Base-by-base conservation (phyloP, 92 coral and sea anemone species). In the Pocillopora grandis region DNA sequence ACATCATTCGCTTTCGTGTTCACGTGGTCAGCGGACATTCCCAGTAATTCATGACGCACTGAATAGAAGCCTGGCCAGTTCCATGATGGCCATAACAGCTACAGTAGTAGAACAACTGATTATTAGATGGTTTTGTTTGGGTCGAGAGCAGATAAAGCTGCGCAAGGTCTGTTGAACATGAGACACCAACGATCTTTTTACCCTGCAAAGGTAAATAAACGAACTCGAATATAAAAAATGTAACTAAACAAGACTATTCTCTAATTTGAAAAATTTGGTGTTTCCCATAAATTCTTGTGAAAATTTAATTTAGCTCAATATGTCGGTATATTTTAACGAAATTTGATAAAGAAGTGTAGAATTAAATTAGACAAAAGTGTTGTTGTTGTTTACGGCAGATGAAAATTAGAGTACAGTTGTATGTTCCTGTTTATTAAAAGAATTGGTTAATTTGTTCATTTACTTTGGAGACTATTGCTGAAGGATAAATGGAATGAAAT, bases 31-130 rank as follows among this genome's bases (percentile, higher is more conserved):
- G 57, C 23, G 84, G 84, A 12, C 84, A 80, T 55, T 49, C 66
- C 84, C 76, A 80, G 42, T 80, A 80, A 58, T 58, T 36, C 67
- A 80, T 80, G 35, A 10, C 31, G 20, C 84, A 80, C 11, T 27
- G 8, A 55, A 80, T 66, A 15, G 0, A 0, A 20, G 1, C 15
- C 17, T 15, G 1, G 6, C 76, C 84, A 33, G 8, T 0, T 3
- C 59, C 84, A 59, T 57, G 70, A 57, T 80, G 84, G 9, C 84
- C 84, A 12, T 31, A 55, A 35, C 84, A 80, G 18, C 58, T 19
- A 58, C 84, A 80, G 10, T 16, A 10, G 27, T 80, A 80, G 58
- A 80, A 80, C 20, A 62, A 23, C 3, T 27, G 57, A 18, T 57
- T 52, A 35, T 1, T 33, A 17, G 74, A 18, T 27, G 67, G 76